A percentile compares a stretch with the other conserved stretches of the same genome.
Conservation (phyloP, 2,797 vertebrate species). For the Sphenodon punctatus region DNA sequence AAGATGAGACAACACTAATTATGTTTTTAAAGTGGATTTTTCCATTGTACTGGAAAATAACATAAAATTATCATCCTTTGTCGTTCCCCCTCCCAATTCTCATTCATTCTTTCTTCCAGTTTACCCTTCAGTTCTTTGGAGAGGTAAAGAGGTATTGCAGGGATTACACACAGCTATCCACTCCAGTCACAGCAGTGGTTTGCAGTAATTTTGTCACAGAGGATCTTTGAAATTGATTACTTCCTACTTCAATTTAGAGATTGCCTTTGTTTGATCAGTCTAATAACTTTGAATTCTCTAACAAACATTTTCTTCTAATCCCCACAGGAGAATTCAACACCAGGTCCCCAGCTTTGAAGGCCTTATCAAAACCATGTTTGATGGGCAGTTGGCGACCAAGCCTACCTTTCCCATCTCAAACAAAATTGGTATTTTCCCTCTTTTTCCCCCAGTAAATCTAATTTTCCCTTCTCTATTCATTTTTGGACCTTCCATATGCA, state of each 20-base stretch:
- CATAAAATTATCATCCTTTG: too few species aligned
- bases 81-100: too few species aligned
- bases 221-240: background rate
- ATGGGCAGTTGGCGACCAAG: background rate
- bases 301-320: background rate
- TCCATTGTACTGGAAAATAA: too few species aligned
- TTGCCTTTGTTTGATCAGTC: background rate
- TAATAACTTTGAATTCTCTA: background rate
- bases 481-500: background rate
- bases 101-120: too few species aligned
- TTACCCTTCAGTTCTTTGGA: too few species aligned
- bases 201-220: too few species aligned
- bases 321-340: background rate
- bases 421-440: too few species aligned
- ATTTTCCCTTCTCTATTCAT: background rate
- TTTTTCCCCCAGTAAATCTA: background rate
- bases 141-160: too few species aligned
- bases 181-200: too few species aligned
- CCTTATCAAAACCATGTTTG: background rate
- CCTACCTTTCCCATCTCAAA: fast-evolving
- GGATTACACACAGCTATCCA: too few species aligned
- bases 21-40: too few species aligned
- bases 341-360: background rate
- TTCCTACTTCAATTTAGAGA: background rate
- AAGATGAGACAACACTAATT: too few species aligned